Evolutionary conservation across 92 coral and sea anemone species (phyloP), one percentile per base, ranked within the genome.

Genomic region (Bergia sp.): DNA sequence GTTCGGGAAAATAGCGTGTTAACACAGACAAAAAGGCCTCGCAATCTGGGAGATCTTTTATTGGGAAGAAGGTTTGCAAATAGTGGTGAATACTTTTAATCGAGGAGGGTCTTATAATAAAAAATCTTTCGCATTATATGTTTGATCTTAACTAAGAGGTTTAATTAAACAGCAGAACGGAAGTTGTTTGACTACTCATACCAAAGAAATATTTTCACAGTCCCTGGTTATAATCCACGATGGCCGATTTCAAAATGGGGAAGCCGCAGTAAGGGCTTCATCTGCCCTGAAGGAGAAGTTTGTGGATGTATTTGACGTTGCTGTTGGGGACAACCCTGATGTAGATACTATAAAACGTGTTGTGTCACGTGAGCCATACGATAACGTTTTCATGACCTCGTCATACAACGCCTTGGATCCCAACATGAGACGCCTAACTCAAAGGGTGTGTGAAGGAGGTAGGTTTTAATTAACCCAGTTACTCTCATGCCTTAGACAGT

Each of bases 391-490:
- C 40, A 47, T 84, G 42, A 84, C 87, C 21, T 84, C 87, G 18
- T 84, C 87, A 16, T 84, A 84, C 87, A 72, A 84, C 36, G 87
- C 87, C 13, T 71, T 84, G 79, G 79, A 71, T 43, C 87, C 87
- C 79, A 84, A 84, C 77, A 53, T 71, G 79, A 84, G 87, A 37
- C 78, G 77, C 21, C 43, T 84, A 67, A 84, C 87, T 12, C 37
- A 84, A 84, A 69, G 87, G 36, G 87, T 84, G 44, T 84, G 87
- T 79, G 87, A 84, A 47, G 87, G 87, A 84, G 87, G 87, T 84
- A 69, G 0, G 79, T 15, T 29, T 5, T 42, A 0, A 7, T 40
- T 61, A 36, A 38, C 29, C 55, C 75, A 40, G 40, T 7, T 41
- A 5, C 50, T 81, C 39, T 81, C 16, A 53, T 53, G 58, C 11